Base-by-base conservation (phyloP, 2,797 vertebrate species). In the Coregonus ussuriensis region DNA sequence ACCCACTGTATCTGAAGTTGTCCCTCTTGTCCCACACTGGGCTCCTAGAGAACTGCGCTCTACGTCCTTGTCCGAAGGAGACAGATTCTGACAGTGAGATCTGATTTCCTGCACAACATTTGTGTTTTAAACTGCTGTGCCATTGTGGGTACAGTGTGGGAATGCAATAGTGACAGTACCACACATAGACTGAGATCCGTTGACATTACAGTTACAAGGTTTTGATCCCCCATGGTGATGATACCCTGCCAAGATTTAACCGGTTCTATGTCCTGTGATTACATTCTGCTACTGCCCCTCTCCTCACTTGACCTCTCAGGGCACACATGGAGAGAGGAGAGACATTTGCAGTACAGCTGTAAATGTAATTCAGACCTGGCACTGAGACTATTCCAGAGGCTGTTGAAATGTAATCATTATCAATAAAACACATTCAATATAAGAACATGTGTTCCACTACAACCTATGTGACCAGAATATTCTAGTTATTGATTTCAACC, bases 181-280 rank as follows among this genome's bases (percentile, higher is more conserved):
- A 59, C 68, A 41, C 80, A 75, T 31, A 66, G 65, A 53, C 79
- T 74, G 18, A 66, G 72, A 37, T 79, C 82, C 80, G 84, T 87
- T 86, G 83, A 89, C 85, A 79, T 77, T 87, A 83, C 81, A 78
- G 83, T 87, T 86, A 89, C 88, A 66, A 68, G 81, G 74, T 88
- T 90, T 87, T 78, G 73, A 87, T 90, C 75, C 74, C 84, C 74
- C 84, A 33, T 82, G 53, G 85, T 83, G 81, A 83, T 79, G 80
- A 79, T 86, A 85, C 82, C 83, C 80, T 3, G 80, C 80, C 78
- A 33, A 80, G 82, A 82, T 72, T 77, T 85, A 62, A 81, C 68
- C 73, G 73, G 84, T 85, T 90, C 88, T 86, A 76, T 83, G 74
- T 82, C 78, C 76, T 52, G 66, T 90, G 89, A 92, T 89, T 87